These are phyloP conservation scores for Echeneis naucrates DNA, from an alignment of 2,797 vertebrate genomes.

Conservation along the genomic window DNA sequence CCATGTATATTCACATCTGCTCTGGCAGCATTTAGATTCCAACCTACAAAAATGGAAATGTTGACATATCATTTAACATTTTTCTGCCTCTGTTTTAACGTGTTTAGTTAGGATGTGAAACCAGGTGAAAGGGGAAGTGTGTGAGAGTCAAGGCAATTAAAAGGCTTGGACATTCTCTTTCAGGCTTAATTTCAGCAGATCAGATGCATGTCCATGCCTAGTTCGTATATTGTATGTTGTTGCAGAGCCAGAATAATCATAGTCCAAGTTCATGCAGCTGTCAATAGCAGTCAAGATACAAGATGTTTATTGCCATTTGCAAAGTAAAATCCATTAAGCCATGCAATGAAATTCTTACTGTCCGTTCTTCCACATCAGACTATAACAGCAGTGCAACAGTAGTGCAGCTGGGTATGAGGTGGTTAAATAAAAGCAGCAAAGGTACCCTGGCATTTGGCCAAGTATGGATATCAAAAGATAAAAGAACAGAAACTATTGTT, in stretches of 20 bases:
- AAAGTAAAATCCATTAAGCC: too few relatives aligned
- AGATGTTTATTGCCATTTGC: too few relatives aligned
- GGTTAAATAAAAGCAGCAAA: too few relatives aligned
- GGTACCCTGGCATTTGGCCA: slow-evolving; percentile 17
- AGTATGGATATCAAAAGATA: slow-evolving; percentile 36
- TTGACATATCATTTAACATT: slow-evolving; percentile 56
- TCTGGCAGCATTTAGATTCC: slow-evolving; percentile 34
- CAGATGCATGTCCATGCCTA: background rate
- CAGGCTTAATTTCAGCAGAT: background rate
- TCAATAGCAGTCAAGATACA: too few relatives aligned
- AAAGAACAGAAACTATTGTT: slow-evolving; percentile 37
- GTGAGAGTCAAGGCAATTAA: background rate
- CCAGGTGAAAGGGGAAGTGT: background rate
- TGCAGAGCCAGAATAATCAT: slow-evolving; percentile 15
- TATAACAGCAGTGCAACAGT: too few relatives aligned
- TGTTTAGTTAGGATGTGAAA: slow-evolving; percentile 16
- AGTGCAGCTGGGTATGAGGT: too few relatives aligned
- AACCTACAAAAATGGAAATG: slow-evolving; percentile 56
- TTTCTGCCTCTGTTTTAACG: slow-evolving; percentile 24
- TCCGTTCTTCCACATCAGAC: too few relatives aligned
- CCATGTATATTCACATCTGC: slow-evolving; percentile 37
- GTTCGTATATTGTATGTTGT: background rate
- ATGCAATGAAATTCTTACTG: too few relatives aligned
- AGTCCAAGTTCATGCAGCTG: slow-evolving; percentile 14
- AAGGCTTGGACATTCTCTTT: background rate